Evolutionary conservation across 2,888 invertebrate genomes (phyloP).

Genomic region (Aphodius granarius): DNA sequence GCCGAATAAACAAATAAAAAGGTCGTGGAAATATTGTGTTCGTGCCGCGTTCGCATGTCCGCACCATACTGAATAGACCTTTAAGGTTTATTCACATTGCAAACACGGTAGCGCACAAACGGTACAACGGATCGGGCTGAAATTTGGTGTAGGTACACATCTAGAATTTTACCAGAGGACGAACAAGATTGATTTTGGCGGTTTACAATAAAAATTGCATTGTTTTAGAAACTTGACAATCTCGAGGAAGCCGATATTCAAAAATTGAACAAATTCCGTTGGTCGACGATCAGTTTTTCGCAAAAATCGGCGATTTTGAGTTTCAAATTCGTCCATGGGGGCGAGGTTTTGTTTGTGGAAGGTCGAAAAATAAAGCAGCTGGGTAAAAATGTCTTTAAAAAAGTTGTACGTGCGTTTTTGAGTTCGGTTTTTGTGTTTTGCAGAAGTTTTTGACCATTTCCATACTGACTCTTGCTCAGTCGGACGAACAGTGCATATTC

Average conservation of each 20-base stretch:
- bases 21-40: too few relatives aligned
- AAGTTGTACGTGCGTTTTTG: too few relatives aligned
- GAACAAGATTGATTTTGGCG: too few relatives aligned
- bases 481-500: slow-evolving; percentile 52
- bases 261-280: slow-evolving; percentile 28
- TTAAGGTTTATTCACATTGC: too few relatives aligned
- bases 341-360: not conserved
- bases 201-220: slow-evolving; percentile 5
- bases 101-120: too few relatives aligned
- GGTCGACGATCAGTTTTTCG: slow-evolving; percentile 12
- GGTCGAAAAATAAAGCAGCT: slow-evolving; percentile 17
- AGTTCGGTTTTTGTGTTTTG: not conserved
- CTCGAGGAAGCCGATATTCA: slow-evolving; percentile 33
- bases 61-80: too few relatives aligned
- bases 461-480: slow-evolving; percentile 45
- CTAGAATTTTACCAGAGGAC: too few relatives aligned
- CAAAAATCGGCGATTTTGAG: not conserved
- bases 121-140: too few relatives aligned
- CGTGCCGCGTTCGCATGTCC: too few relatives aligned
- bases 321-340: not conserved
- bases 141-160: too few relatives aligned
- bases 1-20: too few relatives aligned
- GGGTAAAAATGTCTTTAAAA: slow-evolving; percentile 31
- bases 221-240: slow-evolving; percentile 38
- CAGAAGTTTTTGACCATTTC: slow-evolving; percentile 48